Evolutionary conservation across 2,113 vertebrate species (phyloP).

Genomic region (Puffinus mauretanicus): DNA sequence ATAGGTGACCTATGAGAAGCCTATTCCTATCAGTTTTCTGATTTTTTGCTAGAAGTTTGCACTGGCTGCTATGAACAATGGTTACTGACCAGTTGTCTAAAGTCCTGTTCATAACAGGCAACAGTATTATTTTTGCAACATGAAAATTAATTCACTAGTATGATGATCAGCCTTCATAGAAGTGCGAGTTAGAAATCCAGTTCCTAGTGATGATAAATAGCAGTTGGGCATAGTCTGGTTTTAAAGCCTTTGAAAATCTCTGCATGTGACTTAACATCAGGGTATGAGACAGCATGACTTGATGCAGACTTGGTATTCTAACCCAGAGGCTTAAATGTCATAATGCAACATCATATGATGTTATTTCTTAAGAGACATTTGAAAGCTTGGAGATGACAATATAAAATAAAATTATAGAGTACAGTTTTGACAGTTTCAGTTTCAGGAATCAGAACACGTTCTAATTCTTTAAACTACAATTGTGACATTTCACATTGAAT

Average conservation of each 20-base stretch:
- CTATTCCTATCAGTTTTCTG: background rate
- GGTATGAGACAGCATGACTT: background rate
- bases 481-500: background rate
- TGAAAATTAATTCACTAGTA: background rate
- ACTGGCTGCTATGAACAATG: background rate
- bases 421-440: background rate
- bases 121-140: background rate
- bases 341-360: background rate
- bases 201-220: background rate
- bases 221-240: background rate
- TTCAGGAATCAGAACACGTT: background rate
- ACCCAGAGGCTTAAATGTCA: background rate
- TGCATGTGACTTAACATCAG: background rate
- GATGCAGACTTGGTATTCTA: background rate
- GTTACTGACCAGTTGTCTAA: background rate
- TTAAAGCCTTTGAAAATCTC: constrained; percentile 2
- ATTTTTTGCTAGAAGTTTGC: background rate
- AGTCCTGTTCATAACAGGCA: background rate
- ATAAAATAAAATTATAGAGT: background rate
- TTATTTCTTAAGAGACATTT: background rate
- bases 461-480: background rate
- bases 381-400: background rate
- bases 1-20: background rate
- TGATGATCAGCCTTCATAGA: background rate
- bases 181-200: background rate